These are phyloP conservation scores for Montipora capitata DNA, from an alignment of 92 coral and sea anemone species.

Conservation along the genomic window DNA sequence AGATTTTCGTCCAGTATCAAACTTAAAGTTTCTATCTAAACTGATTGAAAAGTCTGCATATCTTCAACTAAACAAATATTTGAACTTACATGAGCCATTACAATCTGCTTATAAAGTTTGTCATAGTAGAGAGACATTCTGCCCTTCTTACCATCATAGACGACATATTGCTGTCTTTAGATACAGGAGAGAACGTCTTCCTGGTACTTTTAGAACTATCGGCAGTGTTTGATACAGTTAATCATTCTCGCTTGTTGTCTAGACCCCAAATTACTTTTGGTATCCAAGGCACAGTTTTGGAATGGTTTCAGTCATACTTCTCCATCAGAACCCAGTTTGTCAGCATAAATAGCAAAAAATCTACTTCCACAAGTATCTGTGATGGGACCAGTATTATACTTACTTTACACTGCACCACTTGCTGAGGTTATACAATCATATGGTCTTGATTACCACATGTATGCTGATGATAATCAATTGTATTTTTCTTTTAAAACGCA, in stretches of 20 bases:
- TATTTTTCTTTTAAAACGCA: no score
- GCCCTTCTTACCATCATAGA: neutral
- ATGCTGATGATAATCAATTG: no score
- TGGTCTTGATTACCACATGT: no score
- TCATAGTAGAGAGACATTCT: conserved; percentile 13
- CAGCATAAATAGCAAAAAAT: no score
- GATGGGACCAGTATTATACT: no score
- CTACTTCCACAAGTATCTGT: no score
- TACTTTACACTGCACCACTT: no score
- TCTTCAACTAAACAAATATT: conserved; percentile 15
- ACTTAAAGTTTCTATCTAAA: conserved; percentile 40
- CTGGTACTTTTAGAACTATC: neutral
- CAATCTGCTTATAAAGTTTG: neutral
- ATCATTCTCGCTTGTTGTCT: neutral
- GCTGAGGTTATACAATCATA: no score
- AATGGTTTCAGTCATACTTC: neutral
- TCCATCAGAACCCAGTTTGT: no score
- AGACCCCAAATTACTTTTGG: neutral
- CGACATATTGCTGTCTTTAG: conserved; percentile 9
- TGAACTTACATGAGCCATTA: conserved; percentile 10
- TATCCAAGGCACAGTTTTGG: neutral
- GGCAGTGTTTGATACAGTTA: neutral
- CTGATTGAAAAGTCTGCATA: conserved; percentile 21
- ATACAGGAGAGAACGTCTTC: neutral
- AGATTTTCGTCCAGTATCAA: conserved; percentile 40